phyloP scores from a whole-genome alignment of 2,888 invertebrate species.

The Cephus pulcher region DNA sequence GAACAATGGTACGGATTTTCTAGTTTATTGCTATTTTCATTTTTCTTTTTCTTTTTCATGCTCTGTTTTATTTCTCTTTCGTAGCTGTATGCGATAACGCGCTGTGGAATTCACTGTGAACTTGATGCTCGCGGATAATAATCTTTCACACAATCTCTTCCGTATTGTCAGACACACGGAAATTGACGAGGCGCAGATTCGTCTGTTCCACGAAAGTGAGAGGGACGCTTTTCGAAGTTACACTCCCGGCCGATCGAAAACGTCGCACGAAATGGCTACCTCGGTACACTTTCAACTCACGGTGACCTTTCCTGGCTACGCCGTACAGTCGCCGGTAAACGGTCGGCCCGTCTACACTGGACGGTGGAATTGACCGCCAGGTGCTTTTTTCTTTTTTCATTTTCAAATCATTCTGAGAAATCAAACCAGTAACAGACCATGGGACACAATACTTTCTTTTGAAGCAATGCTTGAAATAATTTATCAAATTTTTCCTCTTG shows the following conservation, averaged over 20 bases:
- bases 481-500: neutral
- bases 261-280: slow-evolving; percentile 24
- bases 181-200: neutral
- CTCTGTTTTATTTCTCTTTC: neutral
- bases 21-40: too few relatives aligned
- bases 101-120: neutral
- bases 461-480: neutral
- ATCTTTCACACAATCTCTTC: neutral
- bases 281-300: slow-evolving; percentile 31
- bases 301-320: slow-evolving; percentile 36
- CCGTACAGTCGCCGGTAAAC: slow-evolving; percentile 7
- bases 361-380: neutral
- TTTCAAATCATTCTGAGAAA: neutral
- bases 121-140: neutral
- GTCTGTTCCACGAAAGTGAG: slow-evolving; percentile 2
- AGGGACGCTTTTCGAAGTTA: slow-evolving; percentile 4
- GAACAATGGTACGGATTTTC: too few relatives aligned
- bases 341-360: slow-evolving; percentile 4
- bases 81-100: neutral
- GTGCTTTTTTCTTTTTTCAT: neutral
- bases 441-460: neutral
- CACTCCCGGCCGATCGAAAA: slow-evolving; percentile 11
- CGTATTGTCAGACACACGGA: neutral
- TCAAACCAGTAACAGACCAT: neutral
- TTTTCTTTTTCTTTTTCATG: neutral